Percentiles rank a stretch among this genome's conserved stretches.
phyloP scores from a whole-genome alignment of 1,140 invertebrate species.

The Diplogasteroides magnus region DNA sequence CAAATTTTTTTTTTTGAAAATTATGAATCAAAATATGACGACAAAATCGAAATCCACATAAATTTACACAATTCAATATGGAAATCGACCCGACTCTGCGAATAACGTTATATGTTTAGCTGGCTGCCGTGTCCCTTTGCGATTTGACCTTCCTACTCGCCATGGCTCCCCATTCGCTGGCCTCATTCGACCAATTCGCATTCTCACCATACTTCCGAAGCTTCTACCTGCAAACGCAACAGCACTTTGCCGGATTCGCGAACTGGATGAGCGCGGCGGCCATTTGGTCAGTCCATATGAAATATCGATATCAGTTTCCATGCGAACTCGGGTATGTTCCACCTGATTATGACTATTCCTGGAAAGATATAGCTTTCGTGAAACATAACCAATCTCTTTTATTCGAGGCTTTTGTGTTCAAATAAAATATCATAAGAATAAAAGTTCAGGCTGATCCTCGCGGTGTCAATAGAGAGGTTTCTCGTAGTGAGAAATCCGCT shows the following conservation, averaged over 20 bases:
- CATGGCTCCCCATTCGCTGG: conserved; percentile 49
- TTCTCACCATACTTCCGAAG: conserved; percentile 34
- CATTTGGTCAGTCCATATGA: conserved; percentile 41
- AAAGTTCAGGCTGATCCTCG: conserved; percentile 48
- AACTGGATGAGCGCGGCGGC: conserved; percentile 51
- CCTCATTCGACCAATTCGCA: conserved; percentile 30
- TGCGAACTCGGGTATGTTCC: neutral
- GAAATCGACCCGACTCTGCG: too few relatives aligned
- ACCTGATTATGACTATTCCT: neutral
- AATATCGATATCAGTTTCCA: neutral
- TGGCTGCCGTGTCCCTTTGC: conserved; percentile 50
- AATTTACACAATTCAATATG: neutral
- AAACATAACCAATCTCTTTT: neutral
- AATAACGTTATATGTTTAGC: too few relatives aligned
- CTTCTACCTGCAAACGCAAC: conserved; percentile 34
- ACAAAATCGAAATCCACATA: conserved; percentile 9
- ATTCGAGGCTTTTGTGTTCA: conserved; percentile 3
- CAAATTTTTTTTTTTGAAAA: conserved; percentile 13
- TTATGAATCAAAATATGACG: conserved; percentile 16
- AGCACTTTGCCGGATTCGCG: conserved; percentile 45
- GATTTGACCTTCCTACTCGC: conserved; percentile 46
- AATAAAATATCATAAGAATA: conserved; percentile 9
- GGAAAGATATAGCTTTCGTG: too few relatives aligned
- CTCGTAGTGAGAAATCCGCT: conserved; percentile 44
- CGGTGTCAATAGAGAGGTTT: conserved; percentile 53